phyloP scores from a whole-genome alignment of 2,113 vertebrate genomes.

The Alosa alosa region DNA sequence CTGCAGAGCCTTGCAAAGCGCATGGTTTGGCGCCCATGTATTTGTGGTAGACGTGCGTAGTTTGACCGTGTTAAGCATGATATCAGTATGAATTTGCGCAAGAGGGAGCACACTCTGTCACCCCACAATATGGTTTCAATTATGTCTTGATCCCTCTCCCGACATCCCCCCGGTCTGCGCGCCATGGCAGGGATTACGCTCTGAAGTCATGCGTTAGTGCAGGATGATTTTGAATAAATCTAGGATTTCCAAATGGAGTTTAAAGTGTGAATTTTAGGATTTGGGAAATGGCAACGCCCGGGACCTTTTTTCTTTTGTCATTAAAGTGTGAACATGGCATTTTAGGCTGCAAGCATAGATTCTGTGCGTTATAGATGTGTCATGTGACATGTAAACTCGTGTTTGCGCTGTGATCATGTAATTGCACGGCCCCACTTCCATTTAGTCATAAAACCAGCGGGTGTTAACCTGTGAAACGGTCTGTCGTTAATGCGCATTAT shows the following conservation, averaged over 20 bases:
- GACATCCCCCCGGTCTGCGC: neutral
- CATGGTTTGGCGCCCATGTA: neutral
- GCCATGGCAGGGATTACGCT: conserved; percentile 1
- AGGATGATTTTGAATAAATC: neutral
- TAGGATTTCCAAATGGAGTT: neutral
- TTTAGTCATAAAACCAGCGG: neutral
- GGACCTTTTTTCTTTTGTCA: neutral
- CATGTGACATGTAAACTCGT: neutral
- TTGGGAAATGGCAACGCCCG: neutral
- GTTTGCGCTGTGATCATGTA: neutral
- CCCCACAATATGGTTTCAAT: neutral
- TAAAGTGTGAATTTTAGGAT: neutral
- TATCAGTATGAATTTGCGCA: neutral
- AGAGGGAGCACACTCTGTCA: neutral
- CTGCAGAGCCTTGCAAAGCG: neutral
- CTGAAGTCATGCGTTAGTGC: neutral
- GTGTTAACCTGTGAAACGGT: neutral
- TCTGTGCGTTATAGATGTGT: neutral
- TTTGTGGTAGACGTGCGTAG: neutral
- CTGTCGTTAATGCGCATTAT: neutral
- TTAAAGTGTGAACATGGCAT: neutral
- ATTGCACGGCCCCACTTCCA: neutral
- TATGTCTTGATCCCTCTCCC: neutral
- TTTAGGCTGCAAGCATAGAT: neutral
- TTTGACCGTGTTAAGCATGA: neutral